Percentiles rank a stretch among this genome's conserved stretches.
These are phyloP conservation scores for Sphenopsis melanotis DNA, from an alignment of 2,797 vertebrate species.

Conservation along the genomic window DNA sequence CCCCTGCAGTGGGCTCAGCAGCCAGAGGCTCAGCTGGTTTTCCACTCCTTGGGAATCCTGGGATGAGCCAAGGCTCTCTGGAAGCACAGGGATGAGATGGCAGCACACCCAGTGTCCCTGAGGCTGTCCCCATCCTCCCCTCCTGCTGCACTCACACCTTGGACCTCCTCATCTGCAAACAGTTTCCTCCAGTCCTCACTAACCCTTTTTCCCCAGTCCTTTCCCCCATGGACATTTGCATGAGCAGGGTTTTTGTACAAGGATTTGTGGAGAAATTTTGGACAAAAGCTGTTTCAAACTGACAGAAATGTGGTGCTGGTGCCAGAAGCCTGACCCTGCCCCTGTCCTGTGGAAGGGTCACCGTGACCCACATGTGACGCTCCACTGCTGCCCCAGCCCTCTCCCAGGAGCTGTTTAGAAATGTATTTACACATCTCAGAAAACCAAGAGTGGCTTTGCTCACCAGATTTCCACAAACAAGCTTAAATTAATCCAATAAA, in stretches of 20 bases:
- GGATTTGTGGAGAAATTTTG: not conserved
- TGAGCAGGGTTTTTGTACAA: not conserved
- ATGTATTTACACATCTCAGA: not conserved
- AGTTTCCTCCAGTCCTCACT: not conserved
- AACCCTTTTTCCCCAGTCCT: not conserved
- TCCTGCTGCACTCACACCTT: not conserved
- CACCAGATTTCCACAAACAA: not conserved
- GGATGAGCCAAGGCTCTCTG: not conserved
- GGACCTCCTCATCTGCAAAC: not conserved
- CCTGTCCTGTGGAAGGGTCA: accelerated
- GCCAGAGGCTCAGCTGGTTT: not conserved
- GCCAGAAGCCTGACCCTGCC: not conserved
- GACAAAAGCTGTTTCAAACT: not conserved
- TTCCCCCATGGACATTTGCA: accelerated
- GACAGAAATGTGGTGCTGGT: accelerated
- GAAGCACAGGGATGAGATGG: not conserved
- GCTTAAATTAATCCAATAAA: not conserved
- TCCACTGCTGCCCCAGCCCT: not conserved
- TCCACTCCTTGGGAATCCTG: not conserved
- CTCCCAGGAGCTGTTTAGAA: not conserved
- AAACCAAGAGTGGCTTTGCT: not conserved
- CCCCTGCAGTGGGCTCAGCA: not conserved
- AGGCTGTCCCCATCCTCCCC: not conserved
- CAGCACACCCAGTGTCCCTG: not conserved
- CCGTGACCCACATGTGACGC: accelerated